Evolutionary conservation across 2,888 invertebrate species (phyloP).

Genomic region (Stenodema calcarata): DNA sequence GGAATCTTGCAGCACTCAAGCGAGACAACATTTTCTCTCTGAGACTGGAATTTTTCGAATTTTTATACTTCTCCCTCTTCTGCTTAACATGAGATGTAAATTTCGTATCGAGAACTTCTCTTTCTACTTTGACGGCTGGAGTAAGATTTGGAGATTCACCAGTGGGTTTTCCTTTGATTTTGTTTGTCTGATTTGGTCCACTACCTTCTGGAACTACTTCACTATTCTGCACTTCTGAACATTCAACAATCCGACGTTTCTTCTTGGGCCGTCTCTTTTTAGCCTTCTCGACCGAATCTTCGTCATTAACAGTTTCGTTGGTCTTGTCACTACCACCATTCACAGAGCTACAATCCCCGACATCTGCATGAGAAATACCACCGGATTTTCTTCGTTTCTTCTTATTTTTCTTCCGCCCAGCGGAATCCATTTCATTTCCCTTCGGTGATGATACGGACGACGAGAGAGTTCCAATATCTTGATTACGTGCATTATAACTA

Average conservation of each 20-base stretch:
- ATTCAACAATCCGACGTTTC: background rate
- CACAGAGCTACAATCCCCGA: too few species aligned
- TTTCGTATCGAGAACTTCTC: background rate
- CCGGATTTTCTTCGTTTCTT: background rate
- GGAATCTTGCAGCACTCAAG: constrained; percentile 72
- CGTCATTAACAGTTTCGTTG: background rate
- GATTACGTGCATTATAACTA: too few species aligned
- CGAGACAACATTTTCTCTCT: constrained; percentile 73
- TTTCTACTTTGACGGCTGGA: background rate
- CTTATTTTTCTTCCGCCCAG: background rate
- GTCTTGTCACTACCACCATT: too few species aligned
- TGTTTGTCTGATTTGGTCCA: too few species aligned
- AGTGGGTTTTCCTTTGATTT: background rate
- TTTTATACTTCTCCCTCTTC: constrained; percentile 39
- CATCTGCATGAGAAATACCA: too few species aligned
- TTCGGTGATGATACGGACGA: too few species aligned
- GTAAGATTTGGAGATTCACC: background rate
- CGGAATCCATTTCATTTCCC: too few species aligned
- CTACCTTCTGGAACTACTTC: background rate
- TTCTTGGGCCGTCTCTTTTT: background rate
- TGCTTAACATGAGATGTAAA: background rate
- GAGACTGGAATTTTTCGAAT: constrained; percentile 53
- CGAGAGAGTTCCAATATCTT: too few species aligned
- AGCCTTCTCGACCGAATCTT: background rate
- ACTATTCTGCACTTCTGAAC: background rate